phyloP scores from a whole-genome alignment of 2,113 vertebrate species.

The Agelaius phoeniceus region DNA sequence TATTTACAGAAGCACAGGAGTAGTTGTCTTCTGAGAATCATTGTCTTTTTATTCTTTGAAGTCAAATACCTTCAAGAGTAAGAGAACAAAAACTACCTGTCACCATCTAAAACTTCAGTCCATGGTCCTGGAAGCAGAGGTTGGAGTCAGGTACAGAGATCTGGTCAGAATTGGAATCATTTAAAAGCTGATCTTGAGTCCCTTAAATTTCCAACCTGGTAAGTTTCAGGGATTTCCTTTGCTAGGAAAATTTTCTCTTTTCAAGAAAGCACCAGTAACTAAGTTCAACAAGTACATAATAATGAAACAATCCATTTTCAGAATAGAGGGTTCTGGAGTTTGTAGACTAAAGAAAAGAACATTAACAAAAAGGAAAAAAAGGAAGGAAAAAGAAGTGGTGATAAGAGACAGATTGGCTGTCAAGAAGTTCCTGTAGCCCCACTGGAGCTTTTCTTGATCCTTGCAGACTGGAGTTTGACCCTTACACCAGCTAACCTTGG shows the following conservation, averaged over 20 bases:
- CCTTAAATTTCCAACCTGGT: background rate
- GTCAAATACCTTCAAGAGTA: background rate
- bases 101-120: background rate
- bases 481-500: slow-evolving; percentile 13
- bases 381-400: background rate
- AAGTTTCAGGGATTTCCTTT: background rate
- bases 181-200: background rate
- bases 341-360: background rate
- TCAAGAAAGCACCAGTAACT: background rate
- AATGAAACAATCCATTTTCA: background rate
- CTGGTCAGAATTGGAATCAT: background rate
- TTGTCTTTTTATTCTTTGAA: background rate
- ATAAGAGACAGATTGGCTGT: slow-evolving; percentile 25
- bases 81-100: background rate
- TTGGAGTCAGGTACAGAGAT: background rate
- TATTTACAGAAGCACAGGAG: background rate
- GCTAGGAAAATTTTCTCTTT: background rate
- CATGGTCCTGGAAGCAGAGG: background rate
- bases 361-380: background rate
- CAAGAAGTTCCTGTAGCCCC: background rate
- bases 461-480: background rate
- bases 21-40: background rate
- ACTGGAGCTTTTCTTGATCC: background rate
- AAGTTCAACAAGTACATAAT: background rate
- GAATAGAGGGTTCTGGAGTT: background rate